These are phyloP conservation scores for Frankliniella fusca DNA, from an alignment of 2,888 invertebrate species.

Conservation along the genomic window DNA sequence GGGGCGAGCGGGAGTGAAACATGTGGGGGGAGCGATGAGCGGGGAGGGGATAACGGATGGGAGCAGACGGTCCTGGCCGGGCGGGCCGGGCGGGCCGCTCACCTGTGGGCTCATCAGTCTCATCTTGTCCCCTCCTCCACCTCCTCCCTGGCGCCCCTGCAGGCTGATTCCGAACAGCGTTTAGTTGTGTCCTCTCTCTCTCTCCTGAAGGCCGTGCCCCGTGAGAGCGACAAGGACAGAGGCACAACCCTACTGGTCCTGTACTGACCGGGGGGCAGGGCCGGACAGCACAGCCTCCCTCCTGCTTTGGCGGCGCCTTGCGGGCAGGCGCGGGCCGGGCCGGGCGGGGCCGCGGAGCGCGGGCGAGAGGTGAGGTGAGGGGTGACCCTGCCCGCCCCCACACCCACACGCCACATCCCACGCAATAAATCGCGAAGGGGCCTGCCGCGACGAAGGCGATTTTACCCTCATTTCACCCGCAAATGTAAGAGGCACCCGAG, in stretches of 20 bases:
- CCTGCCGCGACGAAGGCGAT: neutral
- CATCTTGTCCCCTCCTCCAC: neutral
- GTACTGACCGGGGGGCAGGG: too few relatives aligned
- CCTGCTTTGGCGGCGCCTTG: neutral
- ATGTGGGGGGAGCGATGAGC: neutral
- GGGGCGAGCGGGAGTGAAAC: neutral
- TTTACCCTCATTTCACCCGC: neutral
- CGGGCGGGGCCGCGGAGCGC: too few relatives aligned
- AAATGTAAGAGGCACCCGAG: neutral
- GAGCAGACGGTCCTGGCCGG: neutral
- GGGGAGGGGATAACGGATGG: neutral
- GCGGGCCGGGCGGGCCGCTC: neutral
- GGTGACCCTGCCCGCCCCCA: too few relatives aligned
- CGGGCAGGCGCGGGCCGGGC: too few relatives aligned
- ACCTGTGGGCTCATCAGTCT: slow-evolving; percentile 25
- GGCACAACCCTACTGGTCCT: too few relatives aligned
- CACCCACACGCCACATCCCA: too few relatives aligned
- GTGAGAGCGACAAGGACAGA: too few relatives aligned
- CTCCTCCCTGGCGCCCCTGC: neutral
- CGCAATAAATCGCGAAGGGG: too few relatives aligned
- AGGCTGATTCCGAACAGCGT: neutral
- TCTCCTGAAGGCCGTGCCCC: too few relatives aligned
- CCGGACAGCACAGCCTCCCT: neutral
- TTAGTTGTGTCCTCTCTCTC: too few relatives aligned
- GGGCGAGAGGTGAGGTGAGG: too few relatives aligned